Percentiles rank a stretch among this genome's conserved stretches.
phyloP scores from a whole-genome alignment of 2,113 vertebrate species.

The Alouatta palliata region DNA sequence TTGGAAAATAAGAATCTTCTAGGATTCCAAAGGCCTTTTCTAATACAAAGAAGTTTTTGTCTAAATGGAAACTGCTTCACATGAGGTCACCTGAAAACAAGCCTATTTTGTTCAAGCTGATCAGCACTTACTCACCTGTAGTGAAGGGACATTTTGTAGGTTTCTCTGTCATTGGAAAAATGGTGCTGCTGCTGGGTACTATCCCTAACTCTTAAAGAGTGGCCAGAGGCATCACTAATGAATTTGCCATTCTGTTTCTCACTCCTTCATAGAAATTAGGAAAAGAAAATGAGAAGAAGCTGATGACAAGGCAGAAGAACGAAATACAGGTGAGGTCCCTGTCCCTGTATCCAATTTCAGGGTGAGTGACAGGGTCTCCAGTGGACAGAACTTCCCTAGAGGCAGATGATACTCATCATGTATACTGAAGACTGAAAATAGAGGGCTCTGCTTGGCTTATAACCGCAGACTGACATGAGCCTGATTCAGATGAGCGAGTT shows the following conservation, averaged over 20 bases:
- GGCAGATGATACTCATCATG: background rate
- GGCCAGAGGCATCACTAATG: background rate
- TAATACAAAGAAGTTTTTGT: background rate
- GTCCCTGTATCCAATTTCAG: background rate
- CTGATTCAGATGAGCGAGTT: background rate
- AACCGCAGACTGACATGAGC: background rate
- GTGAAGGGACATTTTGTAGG: background rate
- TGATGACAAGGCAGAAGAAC: background rate
- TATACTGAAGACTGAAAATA: rapidly evolving
- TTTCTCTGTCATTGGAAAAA: slow-evolving; percentile 13
- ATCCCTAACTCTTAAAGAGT: slow-evolving; percentile 8
- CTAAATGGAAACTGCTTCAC: background rate
- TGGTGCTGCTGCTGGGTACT: background rate
- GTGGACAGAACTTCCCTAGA: background rate
- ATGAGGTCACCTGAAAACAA: background rate
- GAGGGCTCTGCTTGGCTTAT: background rate
- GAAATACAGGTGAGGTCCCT: rapidly evolving
- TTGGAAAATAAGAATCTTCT: background rate
- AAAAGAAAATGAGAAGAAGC: background rate
- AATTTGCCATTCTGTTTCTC: background rate
- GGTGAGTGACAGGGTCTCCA: background rate
- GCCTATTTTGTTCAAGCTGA: background rate
- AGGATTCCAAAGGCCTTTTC: background rate
- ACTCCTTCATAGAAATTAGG: rapidly evolving
- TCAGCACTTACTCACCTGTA: background rate